Evolutionary conservation across 2,888 invertebrate species (phyloP), one percentile per base, ranked within the genome.

Genomic region (Agrotis ipsilon): DNA sequence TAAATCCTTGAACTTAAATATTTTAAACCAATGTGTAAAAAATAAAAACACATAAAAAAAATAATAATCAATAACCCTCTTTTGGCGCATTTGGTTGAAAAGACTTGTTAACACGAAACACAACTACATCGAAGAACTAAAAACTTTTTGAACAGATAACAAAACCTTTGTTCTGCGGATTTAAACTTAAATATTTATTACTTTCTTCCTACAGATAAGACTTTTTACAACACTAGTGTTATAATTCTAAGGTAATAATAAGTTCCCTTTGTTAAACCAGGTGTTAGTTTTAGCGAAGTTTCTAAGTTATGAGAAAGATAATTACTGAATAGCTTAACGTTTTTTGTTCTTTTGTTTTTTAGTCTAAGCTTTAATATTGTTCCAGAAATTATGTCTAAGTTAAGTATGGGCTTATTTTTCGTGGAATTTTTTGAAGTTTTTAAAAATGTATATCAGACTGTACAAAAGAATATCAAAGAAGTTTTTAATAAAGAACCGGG

Each of bases 121-220:
- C 51, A 49, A 24, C 11, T 16, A 45, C 45, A 70, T 13, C 58
- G 49, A 14, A 39, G 39, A 71, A 77, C 72, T 75, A 72, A 48
- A 67, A 80, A 83, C 64, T 80, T 81, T 73, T 52, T 13, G 49
- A 68, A 64, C 46, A 59, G 81, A 80, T 80, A 81, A 75, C 68
- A 65, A 76, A 63, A 67, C 68, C 73, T 57, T 85, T 86, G 80
- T 85, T 83, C 68, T 71, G 68, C 48, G 69, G 72, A 70, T 78
- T 81, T 80, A 80, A 74, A 18, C n/a, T 78, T 75, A 84, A 81
- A 79, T 80, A 77, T 86, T 86, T 88, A 86, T 86, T 83, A 59
- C 84, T 81, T 75, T 82, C 73, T 83, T 82, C 77, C 68, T 27
- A 54, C 67, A 76, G 80, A 86, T 86, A 83, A 77, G 60, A 67